Evolutionary conservation across 2,888 invertebrate species (phyloP).

Genomic region (Glyphotaelius pellucidus): DNA sequence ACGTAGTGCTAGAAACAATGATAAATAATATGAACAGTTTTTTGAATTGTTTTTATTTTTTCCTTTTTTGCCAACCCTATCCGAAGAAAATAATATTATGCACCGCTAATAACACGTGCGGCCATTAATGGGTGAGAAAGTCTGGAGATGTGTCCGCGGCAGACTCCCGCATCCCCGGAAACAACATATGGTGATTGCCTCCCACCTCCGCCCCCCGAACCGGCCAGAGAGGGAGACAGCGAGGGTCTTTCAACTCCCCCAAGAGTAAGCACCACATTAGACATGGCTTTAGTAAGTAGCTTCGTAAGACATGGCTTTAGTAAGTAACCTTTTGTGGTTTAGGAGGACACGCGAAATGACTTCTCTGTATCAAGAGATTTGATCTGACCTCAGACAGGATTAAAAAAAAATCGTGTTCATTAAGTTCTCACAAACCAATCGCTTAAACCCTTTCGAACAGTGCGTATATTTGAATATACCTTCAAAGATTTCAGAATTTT

Average conservation of each 20-base stretch:
- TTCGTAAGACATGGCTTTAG: conserved; percentile 8
- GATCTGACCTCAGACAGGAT: no score
- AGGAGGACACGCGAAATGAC: not conserved
- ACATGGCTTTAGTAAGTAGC: not conserved
- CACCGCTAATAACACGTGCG: conserved; percentile 26
- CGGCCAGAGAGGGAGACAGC: not conserved
- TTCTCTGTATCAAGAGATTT: not conserved
- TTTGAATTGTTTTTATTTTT: not conserved
- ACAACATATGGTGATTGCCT: conserved; percentile 42
- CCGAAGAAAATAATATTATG: conserved; percentile 8
- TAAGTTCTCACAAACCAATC: no score
- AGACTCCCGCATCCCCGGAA: conserved; percentile 34
- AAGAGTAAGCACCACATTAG: not conserved
- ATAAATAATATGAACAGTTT: no score
- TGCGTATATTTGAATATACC: no score
- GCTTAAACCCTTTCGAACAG: no score
- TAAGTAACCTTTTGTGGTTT: not conserved
- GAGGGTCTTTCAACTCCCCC: not conserved
- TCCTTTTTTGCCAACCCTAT: not conserved
- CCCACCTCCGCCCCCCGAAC: not conserved
- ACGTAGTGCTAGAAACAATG: no score
- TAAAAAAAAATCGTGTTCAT: no score
- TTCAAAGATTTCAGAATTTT: no score
- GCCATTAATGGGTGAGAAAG: conserved; percentile 22
- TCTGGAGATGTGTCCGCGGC: conserved; percentile 22